A percentile compares a stretch with the other conserved stretches of the same genome.
These are phyloP conservation scores for Eilema sororculum DNA, from an alignment of 2,888 invertebrate genomes.

Conservation along the genomic window DNA sequence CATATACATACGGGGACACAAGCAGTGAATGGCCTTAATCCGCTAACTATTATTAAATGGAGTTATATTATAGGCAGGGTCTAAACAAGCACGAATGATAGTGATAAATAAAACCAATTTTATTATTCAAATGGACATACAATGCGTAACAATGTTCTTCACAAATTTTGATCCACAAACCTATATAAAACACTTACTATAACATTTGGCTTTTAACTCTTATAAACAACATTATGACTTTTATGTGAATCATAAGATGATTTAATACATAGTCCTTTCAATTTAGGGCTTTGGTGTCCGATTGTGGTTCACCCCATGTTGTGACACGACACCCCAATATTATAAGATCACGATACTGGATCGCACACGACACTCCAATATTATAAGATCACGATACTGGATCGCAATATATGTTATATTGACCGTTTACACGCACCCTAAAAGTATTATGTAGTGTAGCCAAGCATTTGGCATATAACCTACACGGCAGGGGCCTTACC, in stretches of 20 bases:
- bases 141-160: neutral
- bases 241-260: slow-evolving; percentile 6
- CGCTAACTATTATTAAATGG: neutral
- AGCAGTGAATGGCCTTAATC: too few relatives aligned
- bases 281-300: neutral
- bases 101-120: slow-evolving; percentile 4
- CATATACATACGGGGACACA: too few relatives aligned
- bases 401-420: too few relatives aligned
- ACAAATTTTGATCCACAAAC: slow-evolving; percentile 23
- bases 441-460: neutral
- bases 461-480: neutral
- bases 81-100: neutral
- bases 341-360: too few relatives aligned
- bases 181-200: slow-evolving; percentile 44
- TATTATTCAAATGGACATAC: slow-evolving; percentile 4
- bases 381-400: too few relatives aligned
- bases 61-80: neutral
- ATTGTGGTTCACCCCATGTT: too few relatives aligned
- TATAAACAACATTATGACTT: slow-evolving; percentile 27
- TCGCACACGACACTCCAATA: too few relatives aligned
- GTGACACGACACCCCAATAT: neutral
- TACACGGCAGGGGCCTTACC: neutral
- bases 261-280: neutral
- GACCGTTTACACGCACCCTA: neutral
- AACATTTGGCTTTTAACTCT: slow-evolving; percentile 46